A percentile compares a stretch with the other conserved stretches of the same genome.
phyloP scores from a whole-genome alignment of 2,797 vertebrate genomes.

The Eulemur rubriventer region DNA sequence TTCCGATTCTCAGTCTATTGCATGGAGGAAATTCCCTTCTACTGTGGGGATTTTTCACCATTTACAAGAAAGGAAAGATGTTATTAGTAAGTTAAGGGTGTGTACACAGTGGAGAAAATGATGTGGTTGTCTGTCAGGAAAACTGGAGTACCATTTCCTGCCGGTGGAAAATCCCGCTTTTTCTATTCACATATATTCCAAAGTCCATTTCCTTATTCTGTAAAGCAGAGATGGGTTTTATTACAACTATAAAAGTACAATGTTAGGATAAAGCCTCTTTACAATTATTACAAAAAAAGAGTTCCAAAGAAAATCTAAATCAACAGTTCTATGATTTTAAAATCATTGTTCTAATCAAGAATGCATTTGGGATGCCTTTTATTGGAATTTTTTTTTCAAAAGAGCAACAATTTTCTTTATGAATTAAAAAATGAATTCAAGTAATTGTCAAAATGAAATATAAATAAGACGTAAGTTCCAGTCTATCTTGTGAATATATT shows the following conservation, averaged over 20 bases:
- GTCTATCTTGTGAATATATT: neutral
- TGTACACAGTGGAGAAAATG: neutral
- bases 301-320: neutral
- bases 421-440: neutral
- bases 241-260: neutral
- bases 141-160: neutral
- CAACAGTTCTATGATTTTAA: neutral
- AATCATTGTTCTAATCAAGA: neutral
- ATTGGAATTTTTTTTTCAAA: neutral
- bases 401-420: neutral
- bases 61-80: too few relatives aligned
- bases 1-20: neutral
- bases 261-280: neutral
- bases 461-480: neutral
- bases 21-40: neutral
- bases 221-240: neutral
- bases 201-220: neutral
- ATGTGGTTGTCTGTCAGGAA: neutral
- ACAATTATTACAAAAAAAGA: neutral
- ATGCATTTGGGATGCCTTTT: neutral
- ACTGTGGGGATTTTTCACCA: neutral
- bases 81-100: neutral
- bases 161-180: neutral
- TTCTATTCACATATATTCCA: neutral
- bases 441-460: neutral